Percentiles rank a stretch among this genome's conserved stretches.
Conservation (phyloP, 2,888 invertebrate species). For the Sminthurinus aureus region DNA sequence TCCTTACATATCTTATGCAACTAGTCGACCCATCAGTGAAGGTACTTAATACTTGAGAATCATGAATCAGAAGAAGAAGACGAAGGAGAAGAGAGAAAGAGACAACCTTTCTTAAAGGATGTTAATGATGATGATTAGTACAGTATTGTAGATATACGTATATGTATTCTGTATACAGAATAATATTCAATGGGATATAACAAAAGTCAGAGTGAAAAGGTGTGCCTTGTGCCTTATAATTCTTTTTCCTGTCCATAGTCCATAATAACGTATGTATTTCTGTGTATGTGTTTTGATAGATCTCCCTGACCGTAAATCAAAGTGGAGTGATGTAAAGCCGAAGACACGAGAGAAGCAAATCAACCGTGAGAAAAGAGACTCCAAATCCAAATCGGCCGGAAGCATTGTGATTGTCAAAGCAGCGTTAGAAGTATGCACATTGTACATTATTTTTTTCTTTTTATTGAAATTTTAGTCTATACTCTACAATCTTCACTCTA, state of each 20-base stretch:
- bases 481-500: no score
- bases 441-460: no score
- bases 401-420: constrained; percentile 83
- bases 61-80: no score
- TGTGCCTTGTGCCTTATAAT: constrained; percentile 8
- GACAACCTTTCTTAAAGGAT: no score
- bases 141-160: background rate
- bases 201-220: background rate
- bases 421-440: constrained; percentile 66
- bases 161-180: background rate
- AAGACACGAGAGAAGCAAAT: constrained; percentile 60
- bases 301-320: constrained; percentile 69
- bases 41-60: constrained; percentile 66
- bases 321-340: constrained; percentile 60
- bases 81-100: background rate
- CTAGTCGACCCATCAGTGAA: constrained; percentile 82
- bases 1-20: constrained; percentile 90
- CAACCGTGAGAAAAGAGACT: constrained; percentile 60
- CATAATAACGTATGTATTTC: constrained; percentile 16
- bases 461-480: no score
- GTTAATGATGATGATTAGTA: background rate
- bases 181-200: no score
- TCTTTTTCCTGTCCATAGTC: background rate
- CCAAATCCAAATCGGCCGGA: constrained; percentile 67
- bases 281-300: constrained; percentile 65